Conservation (phyloP, 2,113 vertebrate genomes). For the Athene cunicularia region DNA sequence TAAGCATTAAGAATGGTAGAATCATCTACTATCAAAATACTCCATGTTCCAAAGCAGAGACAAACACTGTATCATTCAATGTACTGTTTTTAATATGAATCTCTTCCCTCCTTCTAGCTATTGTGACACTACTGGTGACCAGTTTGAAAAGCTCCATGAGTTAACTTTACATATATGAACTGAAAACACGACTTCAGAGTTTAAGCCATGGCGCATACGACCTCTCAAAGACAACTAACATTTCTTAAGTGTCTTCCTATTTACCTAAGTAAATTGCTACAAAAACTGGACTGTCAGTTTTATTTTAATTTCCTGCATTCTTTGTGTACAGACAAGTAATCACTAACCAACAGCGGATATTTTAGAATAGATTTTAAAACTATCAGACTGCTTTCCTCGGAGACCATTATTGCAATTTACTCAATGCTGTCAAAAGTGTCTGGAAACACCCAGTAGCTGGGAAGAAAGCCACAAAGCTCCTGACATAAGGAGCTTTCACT, state of each 20-base stretch:
- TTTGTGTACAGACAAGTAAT: background rate
- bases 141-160: background rate
- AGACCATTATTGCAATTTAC: background rate
- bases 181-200: background rate
- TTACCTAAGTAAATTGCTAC: background rate
- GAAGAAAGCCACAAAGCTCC: constrained; percentile 5
- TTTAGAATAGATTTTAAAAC: constrained; percentile 3
- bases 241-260: background rate
- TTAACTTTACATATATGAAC: background rate
- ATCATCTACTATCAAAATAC: background rate
- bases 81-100: background rate
- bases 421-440: background rate
- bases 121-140: background rate
- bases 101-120: background rate
- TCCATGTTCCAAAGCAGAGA: background rate
- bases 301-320: background rate
- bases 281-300: background rate
- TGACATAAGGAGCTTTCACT: background rate
- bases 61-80: background rate
- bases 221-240: background rate
- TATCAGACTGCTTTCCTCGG: background rate
- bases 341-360: background rate
- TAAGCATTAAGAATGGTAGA: background rate
- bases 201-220: background rate
- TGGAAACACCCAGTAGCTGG: background rate